Conservation (phyloP, 1,140 invertebrate genomes). For the Bombyx mandarina region DNA sequence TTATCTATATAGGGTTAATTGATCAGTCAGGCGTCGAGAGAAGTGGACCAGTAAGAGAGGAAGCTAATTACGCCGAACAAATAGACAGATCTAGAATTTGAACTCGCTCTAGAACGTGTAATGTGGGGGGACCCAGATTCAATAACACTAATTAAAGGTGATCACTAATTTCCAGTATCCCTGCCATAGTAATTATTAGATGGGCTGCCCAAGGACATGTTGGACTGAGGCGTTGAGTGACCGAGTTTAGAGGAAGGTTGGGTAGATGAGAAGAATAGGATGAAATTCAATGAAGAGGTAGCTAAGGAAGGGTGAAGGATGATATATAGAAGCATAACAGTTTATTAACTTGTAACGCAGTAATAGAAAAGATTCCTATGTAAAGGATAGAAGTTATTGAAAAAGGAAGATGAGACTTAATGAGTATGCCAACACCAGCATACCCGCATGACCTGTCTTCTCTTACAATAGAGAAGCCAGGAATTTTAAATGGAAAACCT, state of each 20-base stretch:
- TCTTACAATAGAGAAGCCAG: slow-evolving; percentile 15
- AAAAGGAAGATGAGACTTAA: slow-evolving; percentile 5
- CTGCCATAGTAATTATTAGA: not conserved
- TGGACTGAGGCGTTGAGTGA: slow-evolving; percentile 3
- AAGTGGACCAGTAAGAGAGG: no score
- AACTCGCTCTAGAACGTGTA: no score
- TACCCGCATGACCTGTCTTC: slow-evolving; percentile 12
- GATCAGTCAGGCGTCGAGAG: no score
- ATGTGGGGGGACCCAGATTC: no score
- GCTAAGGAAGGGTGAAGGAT: slow-evolving; percentile 6
- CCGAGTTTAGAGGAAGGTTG: slow-evolving; percentile 1
- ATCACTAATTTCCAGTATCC: no score
- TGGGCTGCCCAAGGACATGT: slow-evolving; percentile 8
- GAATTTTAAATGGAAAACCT: slow-evolving; percentile 12
- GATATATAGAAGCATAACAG: slow-evolving; percentile 8
- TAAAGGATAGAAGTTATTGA: not conserved
- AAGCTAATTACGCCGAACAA: no score
- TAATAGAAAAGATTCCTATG: slow-evolving; percentile 6
- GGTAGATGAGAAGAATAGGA: slow-evolving; percentile 1
- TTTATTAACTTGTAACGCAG: slow-evolving; percentile 1
- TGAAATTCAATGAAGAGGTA: slow-evolving; percentile 1
- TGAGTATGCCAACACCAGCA: slow-evolving; percentile 13
- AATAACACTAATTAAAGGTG: no score
- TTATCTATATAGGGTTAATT: no score
- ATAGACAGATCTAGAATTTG: no score